Conservation (phyloP, 1,140 invertebrate species). For the Apis dorsata region DNA sequence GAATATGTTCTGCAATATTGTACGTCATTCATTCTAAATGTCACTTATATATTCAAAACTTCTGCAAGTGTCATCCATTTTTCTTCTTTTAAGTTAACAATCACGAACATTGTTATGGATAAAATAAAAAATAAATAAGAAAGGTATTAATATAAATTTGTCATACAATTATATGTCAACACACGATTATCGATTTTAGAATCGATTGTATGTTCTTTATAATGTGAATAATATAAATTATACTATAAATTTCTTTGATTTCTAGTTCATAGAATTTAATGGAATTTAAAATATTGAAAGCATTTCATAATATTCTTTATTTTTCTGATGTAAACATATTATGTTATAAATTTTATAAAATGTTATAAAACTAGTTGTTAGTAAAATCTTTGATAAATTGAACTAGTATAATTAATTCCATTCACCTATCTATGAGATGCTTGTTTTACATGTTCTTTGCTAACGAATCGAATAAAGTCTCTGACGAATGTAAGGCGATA, state of each 20-base stretch:
- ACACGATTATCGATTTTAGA: neutral
- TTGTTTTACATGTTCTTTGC: neutral
- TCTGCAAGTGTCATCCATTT: neutral
- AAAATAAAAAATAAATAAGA: slow-evolving; percentile 1
- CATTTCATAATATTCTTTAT: too few relatives aligned
- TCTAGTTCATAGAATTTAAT: neutral
- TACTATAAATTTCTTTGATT: neutral
- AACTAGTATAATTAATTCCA: neutral
- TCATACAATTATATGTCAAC: neutral
- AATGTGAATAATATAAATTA: neutral
- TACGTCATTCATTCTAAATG: neutral
- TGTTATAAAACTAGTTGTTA: neutral
- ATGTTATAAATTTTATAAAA: too few relatives aligned
- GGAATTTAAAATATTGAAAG: neutral
- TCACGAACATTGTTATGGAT: neutral
- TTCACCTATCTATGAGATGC: neutral
- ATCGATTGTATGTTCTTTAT: neutral
- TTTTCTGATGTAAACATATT: too few relatives aligned
- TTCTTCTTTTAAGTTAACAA: neutral
- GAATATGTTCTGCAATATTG: neutral
- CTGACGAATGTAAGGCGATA: neutral
- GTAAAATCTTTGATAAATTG: neutral
- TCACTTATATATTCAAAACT: slow-evolving; percentile 1
- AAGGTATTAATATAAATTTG: neutral
- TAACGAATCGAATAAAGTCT: slow-evolving; percentile 5